Percentiles rank a stretch among this genome's conserved stretches.
Evolutionary conservation across 2,888 invertebrate genomes (phyloP).

Genomic region (Synanthedon vespiformis): DNA sequence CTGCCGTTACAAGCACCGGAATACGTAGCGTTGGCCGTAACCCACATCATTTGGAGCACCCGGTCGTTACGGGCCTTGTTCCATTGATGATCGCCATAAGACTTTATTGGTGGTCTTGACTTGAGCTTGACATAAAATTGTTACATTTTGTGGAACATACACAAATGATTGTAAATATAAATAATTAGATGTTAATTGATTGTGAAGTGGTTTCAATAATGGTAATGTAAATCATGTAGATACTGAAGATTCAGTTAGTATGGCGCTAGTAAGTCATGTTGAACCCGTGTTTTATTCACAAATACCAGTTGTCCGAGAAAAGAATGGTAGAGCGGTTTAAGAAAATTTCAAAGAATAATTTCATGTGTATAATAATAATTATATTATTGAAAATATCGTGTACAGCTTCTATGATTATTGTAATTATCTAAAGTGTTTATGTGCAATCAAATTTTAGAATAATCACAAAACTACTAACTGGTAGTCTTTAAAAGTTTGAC

Average conservation of each 20-base stretch:
- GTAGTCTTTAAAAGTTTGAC: not conserved
- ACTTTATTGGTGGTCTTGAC: constrained; percentile 37
- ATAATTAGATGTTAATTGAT: too few species aligned
- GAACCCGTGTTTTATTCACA: not conserved
- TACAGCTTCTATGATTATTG: not conserved
- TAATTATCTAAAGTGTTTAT: not conserved
- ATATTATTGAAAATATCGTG: not conserved
- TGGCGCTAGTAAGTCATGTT: too few species aligned
- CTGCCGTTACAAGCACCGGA: constrained; percentile 25
- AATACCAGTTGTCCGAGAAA: constrained; percentile 2
- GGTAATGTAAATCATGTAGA: too few species aligned
- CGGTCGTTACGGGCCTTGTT: constrained; percentile 34
- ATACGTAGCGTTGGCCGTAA: constrained; percentile 30
- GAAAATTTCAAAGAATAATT: not conserved
- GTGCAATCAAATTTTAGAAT: not conserved
- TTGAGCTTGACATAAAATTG: constrained; percentile 10
- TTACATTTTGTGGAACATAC: not conserved
- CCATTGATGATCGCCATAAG: constrained; percentile 40
- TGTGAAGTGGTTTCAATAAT: too few species aligned
- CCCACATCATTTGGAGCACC: constrained; percentile 36
- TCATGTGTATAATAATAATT: not conserved
- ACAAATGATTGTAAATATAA: too few species aligned
- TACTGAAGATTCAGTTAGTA: too few species aligned
- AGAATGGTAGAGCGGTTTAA: constrained; percentile 17
- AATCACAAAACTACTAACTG: not conserved